These are phyloP conservation scores for Lophochroa leadbeateri DNA, from an alignment of 2,113 vertebrate species.

Conservation along the genomic window DNA sequence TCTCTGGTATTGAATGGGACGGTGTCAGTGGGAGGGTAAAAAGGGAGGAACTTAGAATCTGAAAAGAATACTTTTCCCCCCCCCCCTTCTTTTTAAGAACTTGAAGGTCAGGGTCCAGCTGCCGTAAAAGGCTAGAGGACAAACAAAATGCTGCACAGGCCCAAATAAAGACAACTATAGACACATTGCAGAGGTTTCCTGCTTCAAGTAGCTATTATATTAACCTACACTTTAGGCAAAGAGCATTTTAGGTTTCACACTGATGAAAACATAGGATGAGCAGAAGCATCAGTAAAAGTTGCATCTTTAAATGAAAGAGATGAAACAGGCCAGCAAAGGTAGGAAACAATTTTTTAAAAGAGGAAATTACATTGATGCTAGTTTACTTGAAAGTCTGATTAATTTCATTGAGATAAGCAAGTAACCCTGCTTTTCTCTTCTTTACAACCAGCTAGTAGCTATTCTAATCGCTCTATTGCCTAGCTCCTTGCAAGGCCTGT, in stretches of 20 bases:
- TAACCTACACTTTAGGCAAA: constrained; percentile 77
- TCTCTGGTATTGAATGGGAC: too few species aligned
- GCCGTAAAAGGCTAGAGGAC: constrained; percentile 89
- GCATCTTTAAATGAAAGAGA: constrained; percentile 78
- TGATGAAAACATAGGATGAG: constrained; percentile 77
- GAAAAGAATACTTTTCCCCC: constrained; percentile 84
- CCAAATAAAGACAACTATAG: constrained; percentile 87
- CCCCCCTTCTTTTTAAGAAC: constrained; percentile 78
- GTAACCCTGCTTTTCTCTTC: constrained; percentile 32
- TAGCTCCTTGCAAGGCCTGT: constrained; percentile 56
- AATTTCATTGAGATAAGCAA: constrained; percentile 51
- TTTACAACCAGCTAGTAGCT: constrained; percentile 25
- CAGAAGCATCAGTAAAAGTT: constrained; percentile 77
- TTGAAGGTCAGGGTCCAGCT: constrained; percentile 97
- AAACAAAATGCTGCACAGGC: constrained; percentile 90
- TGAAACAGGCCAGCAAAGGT: constrained; percentile 82
- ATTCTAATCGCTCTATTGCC: constrained; percentile 47
- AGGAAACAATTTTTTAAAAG: constrained; percentile 69
- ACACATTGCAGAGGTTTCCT: constrained; percentile 74
- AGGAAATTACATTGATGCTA: constrained; percentile 64
- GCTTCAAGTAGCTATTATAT: constrained; percentile 74
- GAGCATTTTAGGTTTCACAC: constrained; percentile 72
- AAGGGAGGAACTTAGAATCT: constrained; percentile 86
- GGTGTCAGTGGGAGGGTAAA: constrained; percentile 94
- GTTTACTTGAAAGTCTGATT: constrained; percentile 66